These are phyloP conservation scores for Montifringilla adamsi DNA, from an alignment of 2,113 vertebrate genomes.

Conservation along the genomic window DNA sequence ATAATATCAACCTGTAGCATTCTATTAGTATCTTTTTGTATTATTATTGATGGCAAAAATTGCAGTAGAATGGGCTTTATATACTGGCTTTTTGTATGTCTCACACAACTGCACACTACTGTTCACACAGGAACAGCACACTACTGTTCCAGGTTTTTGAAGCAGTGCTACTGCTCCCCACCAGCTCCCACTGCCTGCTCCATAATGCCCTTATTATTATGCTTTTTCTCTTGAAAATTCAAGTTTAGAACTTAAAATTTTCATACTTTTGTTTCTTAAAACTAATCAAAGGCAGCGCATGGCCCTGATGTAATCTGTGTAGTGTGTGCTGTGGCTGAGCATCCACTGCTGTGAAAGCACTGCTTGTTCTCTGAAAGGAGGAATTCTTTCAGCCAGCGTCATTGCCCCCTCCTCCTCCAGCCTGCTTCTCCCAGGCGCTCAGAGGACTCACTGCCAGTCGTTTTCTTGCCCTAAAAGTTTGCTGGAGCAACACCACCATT, in stretches of 20 bases:
- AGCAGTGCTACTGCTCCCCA: neutral
- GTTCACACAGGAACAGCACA: slow-evolving; percentile 3
- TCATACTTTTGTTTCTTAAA: neutral
- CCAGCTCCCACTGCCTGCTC: neutral
- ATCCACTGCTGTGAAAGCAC: slow-evolving; percentile 40
- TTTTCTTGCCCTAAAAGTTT: neutral
- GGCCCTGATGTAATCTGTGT: slow-evolving; percentile 29
- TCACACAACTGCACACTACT: neutral
- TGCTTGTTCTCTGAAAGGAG: slow-evolving; percentile 58
- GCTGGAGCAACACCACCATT: neutral
- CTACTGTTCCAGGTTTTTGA: slow-evolving; percentile 24
- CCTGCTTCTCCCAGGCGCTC: neutral
- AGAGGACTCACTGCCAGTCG: neutral
- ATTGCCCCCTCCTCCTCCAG: slow-evolving; percentile 17
- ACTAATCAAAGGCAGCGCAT: neutral
- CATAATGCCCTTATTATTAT: neutral
- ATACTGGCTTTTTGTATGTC: neutral
- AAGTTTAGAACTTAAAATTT: neutral
- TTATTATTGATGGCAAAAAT: neutral
- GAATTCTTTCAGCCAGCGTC: slow-evolving; percentile 17
- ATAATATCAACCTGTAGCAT: neutral
- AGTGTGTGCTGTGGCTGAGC: neutral
- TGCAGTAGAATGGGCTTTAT: neutral
- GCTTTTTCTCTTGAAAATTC: slow-evolving; percentile 1
- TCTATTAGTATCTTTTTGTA: neutral